These are phyloP conservation scores for Drosophila tani DNA, from an alignment of 1,140 invertebrate genomes.

Conservation along the genomic window DNA sequence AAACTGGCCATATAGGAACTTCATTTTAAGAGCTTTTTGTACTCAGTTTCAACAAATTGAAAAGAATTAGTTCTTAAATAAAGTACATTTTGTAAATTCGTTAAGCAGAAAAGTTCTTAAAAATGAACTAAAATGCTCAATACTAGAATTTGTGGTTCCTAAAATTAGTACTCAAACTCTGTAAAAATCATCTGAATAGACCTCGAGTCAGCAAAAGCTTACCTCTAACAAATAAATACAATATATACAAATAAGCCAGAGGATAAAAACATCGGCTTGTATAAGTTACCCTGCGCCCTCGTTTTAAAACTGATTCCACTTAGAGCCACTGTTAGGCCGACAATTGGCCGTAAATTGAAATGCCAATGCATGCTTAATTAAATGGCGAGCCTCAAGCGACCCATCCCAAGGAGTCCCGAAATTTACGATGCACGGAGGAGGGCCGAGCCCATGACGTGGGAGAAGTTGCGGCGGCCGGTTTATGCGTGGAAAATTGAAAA, in stretches of 20 bases:
- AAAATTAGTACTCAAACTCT: too few relatives aligned
- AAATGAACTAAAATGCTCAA: too few relatives aligned
- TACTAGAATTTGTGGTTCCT: too few relatives aligned
- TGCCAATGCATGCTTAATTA: slow-evolving; percentile 70
- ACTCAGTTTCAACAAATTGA: too few relatives aligned
- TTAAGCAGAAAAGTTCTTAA: too few relatives aligned
- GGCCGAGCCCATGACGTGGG: slow-evolving; percentile 7
- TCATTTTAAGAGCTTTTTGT: too few relatives aligned
- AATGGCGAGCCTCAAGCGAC: slow-evolving; percentile 22
- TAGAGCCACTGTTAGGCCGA: slow-evolving; percentile 21
- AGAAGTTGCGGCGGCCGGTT: slow-evolving; percentile 30
- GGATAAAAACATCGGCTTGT: background rate
- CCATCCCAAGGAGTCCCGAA: slow-evolving; percentile 9
- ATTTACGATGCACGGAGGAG: slow-evolving; percentile 29
- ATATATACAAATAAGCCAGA: background rate
- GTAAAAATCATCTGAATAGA: too few relatives aligned
- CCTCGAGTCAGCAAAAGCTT: too few relatives aligned
- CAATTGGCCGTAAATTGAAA: slow-evolving; percentile 55
- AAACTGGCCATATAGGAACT: too few relatives aligned
- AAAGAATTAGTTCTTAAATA: too few relatives aligned
- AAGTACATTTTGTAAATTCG: too few relatives aligned
- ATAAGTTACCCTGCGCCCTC: background rate
- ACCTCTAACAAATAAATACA: too few relatives aligned
- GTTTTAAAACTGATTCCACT: slow-evolving; percentile 32
- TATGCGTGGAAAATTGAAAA: slow-evolving; percentile 64